These are phyloP conservation scores for Pyrochroa serraticornis DNA, from an alignment of 2,888 invertebrate species.

Conservation along the genomic window DNA sequence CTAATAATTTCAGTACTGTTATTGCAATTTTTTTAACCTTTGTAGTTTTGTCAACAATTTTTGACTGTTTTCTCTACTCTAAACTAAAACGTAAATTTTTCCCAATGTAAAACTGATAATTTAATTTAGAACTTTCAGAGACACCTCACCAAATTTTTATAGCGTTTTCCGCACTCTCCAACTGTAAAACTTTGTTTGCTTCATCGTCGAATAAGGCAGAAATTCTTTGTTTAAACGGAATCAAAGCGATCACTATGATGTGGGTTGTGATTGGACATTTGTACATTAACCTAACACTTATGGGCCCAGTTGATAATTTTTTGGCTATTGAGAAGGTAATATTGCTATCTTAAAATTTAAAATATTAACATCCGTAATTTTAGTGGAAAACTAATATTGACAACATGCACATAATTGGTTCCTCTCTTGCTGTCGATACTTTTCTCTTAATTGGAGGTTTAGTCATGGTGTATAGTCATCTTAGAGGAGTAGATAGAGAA, in stretches of 20 bases:
- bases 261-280: constrained; percentile 56
- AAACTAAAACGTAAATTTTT: too few relatives aligned
- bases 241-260: constrained; percentile 56
- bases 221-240: constrained; percentile 55
- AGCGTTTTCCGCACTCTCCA: constrained; percentile 54
- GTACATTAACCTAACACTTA: not conserved
- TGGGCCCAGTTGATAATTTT: not conserved
- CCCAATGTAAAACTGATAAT: too few relatives aligned
- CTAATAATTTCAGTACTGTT: too few relatives aligned
- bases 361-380: constrained; percentile 26
- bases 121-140: too few relatives aligned
- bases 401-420: constrained; percentile 49
- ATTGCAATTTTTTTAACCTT: too few relatives aligned
- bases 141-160: not conserved
- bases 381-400: constrained; percentile 47
- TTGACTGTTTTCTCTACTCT: too few relatives aligned
- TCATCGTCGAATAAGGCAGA: constrained; percentile 50
- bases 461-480: constrained; percentile 58
- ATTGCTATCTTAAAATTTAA: not conserved
- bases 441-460: constrained; percentile 67
- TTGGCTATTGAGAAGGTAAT: not conserved
- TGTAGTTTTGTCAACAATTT: too few relatives aligned
- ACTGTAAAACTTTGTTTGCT: constrained; percentile 52
- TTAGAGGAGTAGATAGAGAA: constrained; percentile 45
- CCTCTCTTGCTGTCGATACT: constrained; percentile 64